Conservation (phyloP, 2,113 vertebrate genomes). For the Tychaedon coryphoeus region DNA sequence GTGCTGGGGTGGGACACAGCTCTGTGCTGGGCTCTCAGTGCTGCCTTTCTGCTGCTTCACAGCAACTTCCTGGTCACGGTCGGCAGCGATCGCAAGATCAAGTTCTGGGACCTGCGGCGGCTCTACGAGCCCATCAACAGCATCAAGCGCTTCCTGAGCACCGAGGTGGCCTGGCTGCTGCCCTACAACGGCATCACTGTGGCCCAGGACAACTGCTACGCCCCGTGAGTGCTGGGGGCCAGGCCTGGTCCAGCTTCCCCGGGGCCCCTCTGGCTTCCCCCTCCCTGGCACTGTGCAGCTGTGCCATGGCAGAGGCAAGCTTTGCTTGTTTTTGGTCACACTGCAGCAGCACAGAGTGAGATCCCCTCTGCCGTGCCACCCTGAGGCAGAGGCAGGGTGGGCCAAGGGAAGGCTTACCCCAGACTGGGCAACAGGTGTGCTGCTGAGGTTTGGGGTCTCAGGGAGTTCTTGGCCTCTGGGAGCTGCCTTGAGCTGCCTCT, state of each 20-base stretch:
- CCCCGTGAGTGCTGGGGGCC: constrained; percentile 72
- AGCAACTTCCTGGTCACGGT: constrained; percentile 88
- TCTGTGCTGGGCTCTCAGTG: background rate
- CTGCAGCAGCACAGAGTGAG: fast-evolving
- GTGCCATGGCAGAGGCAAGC: fast-evolving
- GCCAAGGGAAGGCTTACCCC: background rate
- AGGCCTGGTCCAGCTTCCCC: fast-evolving
- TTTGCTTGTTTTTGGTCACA: background rate
- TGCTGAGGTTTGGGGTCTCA: background rate
- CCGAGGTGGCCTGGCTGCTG: constrained; percentile 88
- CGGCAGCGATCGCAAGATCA: constrained; percentile 88
- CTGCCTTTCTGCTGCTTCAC: background rate
- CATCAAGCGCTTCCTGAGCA: constrained; percentile 86
- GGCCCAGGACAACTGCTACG: constrained; percentile 87
- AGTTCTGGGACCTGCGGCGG: constrained; percentile 90
- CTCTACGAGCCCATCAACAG: constrained; percentile 79
- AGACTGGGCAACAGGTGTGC: background rate
- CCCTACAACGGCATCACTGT: constrained; percentile 82
- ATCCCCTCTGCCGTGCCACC: fast-evolving
- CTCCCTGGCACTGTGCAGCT: background rate
- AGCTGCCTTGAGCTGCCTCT: background rate
- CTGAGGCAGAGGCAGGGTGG: too few species aligned
- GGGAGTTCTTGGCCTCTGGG: background rate
- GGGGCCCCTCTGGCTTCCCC: background rate
- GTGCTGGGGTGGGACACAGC: background rate